Conservation (phyloP, 2,888 invertebrate genomes). For the Epirrita christyi region DNA sequence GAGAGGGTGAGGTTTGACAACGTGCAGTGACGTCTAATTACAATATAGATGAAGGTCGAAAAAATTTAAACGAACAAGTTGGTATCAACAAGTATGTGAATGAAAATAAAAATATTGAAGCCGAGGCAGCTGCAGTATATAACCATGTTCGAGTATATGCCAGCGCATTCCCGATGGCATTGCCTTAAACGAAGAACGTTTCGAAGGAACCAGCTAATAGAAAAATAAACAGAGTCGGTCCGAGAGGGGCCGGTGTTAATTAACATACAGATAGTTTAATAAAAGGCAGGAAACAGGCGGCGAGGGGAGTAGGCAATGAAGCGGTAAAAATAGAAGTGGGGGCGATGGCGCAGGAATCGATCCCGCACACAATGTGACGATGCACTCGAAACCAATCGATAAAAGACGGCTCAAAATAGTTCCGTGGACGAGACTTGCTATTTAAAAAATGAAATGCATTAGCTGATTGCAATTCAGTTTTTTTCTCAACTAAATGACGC, state of each 20-base stretch:
- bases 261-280: slow-evolving; percentile 84
- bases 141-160: slow-evolving; percentile 32
- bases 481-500: not conserved
- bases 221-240: slow-evolving; percentile 74
- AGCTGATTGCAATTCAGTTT: slow-evolving; percentile 1
- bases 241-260: slow-evolving; percentile 79
- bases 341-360: slow-evolving; percentile 77
- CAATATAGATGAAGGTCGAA: slow-evolving; percentile 75
- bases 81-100: slow-evolving; percentile 42
- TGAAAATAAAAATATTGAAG: slow-evolving; percentile 40
- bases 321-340: slow-evolving; percentile 84
- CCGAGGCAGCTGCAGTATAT: slow-evolving; percentile 49
- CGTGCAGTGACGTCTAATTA: slow-evolving; percentile 78
- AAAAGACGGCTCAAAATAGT: slow-evolving; percentile 54
- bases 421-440: slow-evolving; percentile 9
- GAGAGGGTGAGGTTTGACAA: slow-evolving; percentile 71
- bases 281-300: slow-evolving; percentile 82
- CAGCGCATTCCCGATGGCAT: slow-evolving; percentile 46
- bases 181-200: slow-evolving; percentile 65
- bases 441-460: not conserved
- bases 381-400: slow-evolving; percentile 77
- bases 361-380: slow-evolving; percentile 69
- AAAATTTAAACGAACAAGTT: slow-evolving; percentile 62
- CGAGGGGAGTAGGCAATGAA: slow-evolving; percentile 83
- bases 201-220: slow-evolving; percentile 68